Evolutionary conservation across 2,888 invertebrate genomes (phyloP).

Genomic region (Sisyra nigra): DNA sequence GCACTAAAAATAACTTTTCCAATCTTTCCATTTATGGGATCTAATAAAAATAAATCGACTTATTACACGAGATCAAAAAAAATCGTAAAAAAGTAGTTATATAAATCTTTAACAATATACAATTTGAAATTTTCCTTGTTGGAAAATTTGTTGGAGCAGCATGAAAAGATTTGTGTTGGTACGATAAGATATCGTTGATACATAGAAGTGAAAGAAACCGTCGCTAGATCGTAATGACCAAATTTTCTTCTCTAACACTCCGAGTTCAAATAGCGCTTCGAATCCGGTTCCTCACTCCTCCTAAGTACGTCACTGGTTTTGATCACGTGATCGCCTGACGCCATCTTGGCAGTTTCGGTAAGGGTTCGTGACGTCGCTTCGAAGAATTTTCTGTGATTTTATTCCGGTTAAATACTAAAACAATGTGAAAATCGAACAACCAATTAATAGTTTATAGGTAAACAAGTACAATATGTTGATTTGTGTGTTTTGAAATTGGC

Average conservation of each 20-base stretch:
- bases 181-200: no score
- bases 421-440: neutral
- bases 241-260: slow-evolving; percentile 9
- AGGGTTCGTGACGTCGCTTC: slow-evolving; percentile 30
- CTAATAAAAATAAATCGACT: no score
- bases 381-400: slow-evolving; percentile 13
- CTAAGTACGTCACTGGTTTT: slow-evolving; percentile 30
- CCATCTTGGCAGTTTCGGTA: slow-evolving; percentile 38
- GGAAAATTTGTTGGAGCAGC: no score
- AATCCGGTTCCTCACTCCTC: slow-evolving; percentile 1
- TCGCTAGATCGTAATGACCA: slow-evolving; percentile 1
- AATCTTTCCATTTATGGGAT: no score
- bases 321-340: slow-evolving; percentile 40
- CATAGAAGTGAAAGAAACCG: no score
- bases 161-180: no score
- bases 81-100: no score
- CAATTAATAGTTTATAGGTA: neutral
- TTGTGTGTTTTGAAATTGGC: slow-evolving; percentile 6
- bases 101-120: no score
- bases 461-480: neutral
- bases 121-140: no score
- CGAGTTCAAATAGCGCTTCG: slow-evolving; percentile 9
- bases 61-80: no score
- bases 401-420: slow-evolving; percentile 4
- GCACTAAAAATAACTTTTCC: no score